These are phyloP conservation scores for Papilio gigon DNA, from an alignment of 2,888 invertebrate genomes.

Conservation along the genomic window DNA sequence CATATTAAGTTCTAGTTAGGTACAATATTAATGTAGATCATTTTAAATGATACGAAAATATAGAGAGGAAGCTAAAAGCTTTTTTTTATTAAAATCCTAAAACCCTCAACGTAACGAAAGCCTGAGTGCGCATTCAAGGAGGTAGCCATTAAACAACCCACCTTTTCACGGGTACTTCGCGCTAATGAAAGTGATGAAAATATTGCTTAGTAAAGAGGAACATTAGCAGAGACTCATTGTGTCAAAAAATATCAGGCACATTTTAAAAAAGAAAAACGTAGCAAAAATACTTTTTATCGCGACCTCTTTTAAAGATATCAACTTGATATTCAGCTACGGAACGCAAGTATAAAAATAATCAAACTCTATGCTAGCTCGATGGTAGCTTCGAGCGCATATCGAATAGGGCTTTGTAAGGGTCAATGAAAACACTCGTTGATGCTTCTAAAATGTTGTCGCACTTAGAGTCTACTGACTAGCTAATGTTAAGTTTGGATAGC, in stretches of 20 bases:
- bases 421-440: too few relatives aligned
- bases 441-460: background rate
- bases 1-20: background rate
- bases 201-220: conserved; percentile 30
- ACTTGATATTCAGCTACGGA: conserved; percentile 10
- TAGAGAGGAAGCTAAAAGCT: conserved; percentile 12
- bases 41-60: conserved; percentile 5
- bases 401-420: too few relatives aligned
- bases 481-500: background rate
- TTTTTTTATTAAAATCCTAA: conserved; percentile 28
- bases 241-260: conserved; percentile 10
- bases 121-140: conserved; percentile 21
- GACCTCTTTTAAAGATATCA: conserved; percentile 24
- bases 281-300: conserved; percentile 17
- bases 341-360: conserved; percentile 1
- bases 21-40: background rate
- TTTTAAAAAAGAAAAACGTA: conserved; percentile 9
- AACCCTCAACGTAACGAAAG: conserved; percentile 11
- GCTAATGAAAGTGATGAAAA: conserved; percentile 37
- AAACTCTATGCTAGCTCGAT: background rate
- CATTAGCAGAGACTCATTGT: conserved; percentile 10
- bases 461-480: background rate
- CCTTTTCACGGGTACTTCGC: conserved; percentile 26
- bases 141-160: conserved; percentile 25
- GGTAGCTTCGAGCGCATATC: too few relatives aligned